Conservation (phyloP, 2,888 invertebrate species). For the Napeogenes sylphis region DNA sequence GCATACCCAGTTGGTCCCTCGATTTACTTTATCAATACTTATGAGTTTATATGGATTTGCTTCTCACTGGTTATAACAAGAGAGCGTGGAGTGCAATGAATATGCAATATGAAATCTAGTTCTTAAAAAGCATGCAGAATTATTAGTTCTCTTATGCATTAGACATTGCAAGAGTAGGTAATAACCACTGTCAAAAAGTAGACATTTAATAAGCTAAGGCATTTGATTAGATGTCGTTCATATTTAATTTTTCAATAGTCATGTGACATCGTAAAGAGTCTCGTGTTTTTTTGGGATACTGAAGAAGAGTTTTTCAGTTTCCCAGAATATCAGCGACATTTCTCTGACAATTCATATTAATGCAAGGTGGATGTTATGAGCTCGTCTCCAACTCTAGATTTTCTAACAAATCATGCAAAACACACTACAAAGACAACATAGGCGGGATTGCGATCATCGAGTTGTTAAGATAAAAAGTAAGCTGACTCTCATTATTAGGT, state of each 20-base stretch:
- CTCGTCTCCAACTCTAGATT: conserved; percentile 26
- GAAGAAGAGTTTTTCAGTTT: conserved; percentile 28
- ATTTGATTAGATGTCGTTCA: not conserved
- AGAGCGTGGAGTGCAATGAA: conserved; percentile 14
- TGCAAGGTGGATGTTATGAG: conserved; percentile 25
- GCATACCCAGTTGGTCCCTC: conserved; percentile 7
- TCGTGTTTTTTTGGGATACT: conserved; percentile 23
- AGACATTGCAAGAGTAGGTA: conserved; percentile 5
- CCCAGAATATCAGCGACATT: conserved; percentile 21
- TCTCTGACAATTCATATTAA: conserved; percentile 23
- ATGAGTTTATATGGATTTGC: not conserved
- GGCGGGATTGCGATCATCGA: conserved; percentile 77
- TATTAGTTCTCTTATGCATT: conserved; percentile 4
- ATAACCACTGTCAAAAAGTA: conserved; percentile 4
- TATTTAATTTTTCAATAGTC: not conserved
- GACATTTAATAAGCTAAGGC: conserved; percentile 11
- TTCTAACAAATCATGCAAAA: conserved; percentile 60
- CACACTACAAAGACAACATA: conserved; percentile 56
- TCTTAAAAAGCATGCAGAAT: conserved; percentile 13
- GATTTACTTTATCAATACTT: not conserved
- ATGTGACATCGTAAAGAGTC: conserved; percentile 18
- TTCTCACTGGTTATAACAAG: conserved; percentile 9
- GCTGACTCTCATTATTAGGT: conserved; percentile 30
- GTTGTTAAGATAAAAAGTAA: conserved; percentile 32
- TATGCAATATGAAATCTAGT: conserved; percentile 13